Conservation (phyloP, 2,797 vertebrate species). For the Poecilia wingei region DNA sequence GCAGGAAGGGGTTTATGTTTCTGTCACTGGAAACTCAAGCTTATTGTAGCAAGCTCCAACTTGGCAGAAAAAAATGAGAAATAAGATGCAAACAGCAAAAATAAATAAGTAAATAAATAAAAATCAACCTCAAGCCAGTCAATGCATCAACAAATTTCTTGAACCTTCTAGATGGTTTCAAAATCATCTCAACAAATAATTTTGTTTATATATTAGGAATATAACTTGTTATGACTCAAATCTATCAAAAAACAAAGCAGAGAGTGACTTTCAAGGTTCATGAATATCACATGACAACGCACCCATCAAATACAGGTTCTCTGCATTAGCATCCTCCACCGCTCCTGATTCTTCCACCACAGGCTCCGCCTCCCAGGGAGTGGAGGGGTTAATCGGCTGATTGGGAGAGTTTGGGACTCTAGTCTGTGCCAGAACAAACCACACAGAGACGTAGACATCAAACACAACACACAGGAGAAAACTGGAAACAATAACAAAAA, state of each 20-base stretch:
- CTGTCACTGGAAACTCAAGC: background rate
- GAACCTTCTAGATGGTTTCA: background rate
- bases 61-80: background rate
- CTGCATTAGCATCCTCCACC: conserved; percentile 87
- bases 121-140: background rate
- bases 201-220: background rate
- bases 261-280: background rate
- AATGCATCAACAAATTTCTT: background rate
- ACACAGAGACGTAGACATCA: background rate
- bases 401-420: conserved; percentile 88
- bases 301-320: conserved; percentile 96
- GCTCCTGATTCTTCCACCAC: conserved; percentile 84
- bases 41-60: background rate
- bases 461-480: background rate
- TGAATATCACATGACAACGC: conserved; percentile 1
- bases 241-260: background rate
- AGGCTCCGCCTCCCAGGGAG: conserved; percentile 86
- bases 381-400: conserved; percentile 79
- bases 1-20: background rate
- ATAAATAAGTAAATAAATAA: background rate
- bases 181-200: background rate
- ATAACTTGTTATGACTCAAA: background rate
- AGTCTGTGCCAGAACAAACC: conserved; percentile 48
- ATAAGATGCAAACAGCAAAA: background rate
- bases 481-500: background rate